phyloP scores from a whole-genome alignment of 2,888 invertebrate species.

The Nymphalis c-album region DNA sequence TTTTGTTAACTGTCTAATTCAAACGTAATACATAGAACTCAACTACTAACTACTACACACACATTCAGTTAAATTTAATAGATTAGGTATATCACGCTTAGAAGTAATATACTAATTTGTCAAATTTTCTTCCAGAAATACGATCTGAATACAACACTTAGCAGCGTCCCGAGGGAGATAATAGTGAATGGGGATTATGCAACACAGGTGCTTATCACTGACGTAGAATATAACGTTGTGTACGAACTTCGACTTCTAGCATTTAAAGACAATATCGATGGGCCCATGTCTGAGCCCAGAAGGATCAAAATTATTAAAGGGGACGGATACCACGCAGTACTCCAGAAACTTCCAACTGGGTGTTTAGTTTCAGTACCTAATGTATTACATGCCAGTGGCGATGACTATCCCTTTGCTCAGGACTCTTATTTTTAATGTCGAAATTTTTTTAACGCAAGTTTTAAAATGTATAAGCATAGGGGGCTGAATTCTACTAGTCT shows the following conservation, averaged over 20 bases:
- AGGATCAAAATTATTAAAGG: constrained; percentile 28
- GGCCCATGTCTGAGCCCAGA: constrained; percentile 22
- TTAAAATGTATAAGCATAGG: too few relatives aligned
- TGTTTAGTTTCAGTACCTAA: constrained; percentile 21
- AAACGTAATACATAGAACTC: too few relatives aligned
- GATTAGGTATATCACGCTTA: too few relatives aligned
- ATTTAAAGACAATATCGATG: constrained; percentile 15
- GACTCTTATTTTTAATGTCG: constrained; percentile 23
- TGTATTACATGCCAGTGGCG: constrained; percentile 6
- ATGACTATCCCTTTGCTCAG: constrained; percentile 19
- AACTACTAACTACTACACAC: too few relatives aligned
- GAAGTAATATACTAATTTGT: too few relatives aligned
- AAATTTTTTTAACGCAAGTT: background rate
- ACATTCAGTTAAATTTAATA: too few relatives aligned
- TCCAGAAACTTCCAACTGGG: constrained; percentile 19
- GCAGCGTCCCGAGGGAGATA: background rate
- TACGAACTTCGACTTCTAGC: constrained; percentile 29
- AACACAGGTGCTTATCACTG: constrained; percentile 11
- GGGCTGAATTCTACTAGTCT: too few relatives aligned
- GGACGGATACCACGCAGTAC: constrained; percentile 12
- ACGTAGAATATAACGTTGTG: constrained; percentile 24
- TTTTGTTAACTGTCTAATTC: too few relatives aligned
- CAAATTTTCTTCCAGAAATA: background rate
- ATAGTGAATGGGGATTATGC: background rate
- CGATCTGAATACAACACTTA: constrained; percentile 1